phyloP scores from a whole-genome alignment of 2,888 invertebrate genomes.

The Philopedon plagiatum region DNA sequence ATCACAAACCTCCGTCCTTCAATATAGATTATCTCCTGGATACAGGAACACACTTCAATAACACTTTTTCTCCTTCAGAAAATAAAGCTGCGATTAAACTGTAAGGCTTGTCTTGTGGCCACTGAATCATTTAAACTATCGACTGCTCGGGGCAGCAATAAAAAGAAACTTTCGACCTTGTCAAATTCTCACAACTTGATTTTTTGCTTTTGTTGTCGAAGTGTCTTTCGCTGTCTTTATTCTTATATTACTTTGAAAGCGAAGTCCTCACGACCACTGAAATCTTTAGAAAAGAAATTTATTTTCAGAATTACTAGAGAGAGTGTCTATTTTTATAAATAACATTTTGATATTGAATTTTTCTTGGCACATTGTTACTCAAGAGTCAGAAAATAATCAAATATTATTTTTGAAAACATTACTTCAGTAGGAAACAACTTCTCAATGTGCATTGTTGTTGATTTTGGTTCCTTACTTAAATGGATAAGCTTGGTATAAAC shows the following conservation, averaged over 20 bases:
- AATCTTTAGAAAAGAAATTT: background rate
- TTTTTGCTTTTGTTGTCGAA: constrained; percentile 18
- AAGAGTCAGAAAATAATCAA: too few relatives aligned
- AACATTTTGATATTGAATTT: too few relatives aligned
- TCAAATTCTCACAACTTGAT: constrained; percentile 35
- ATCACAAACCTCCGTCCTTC: too few relatives aligned
- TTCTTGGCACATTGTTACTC: too few relatives aligned
- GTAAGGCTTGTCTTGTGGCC: constrained; percentile 38
- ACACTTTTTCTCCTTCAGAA: constrained; percentile 14
- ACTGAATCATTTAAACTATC: constrained; percentile 39
- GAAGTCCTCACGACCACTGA: background rate
- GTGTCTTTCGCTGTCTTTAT: constrained; percentile 19
- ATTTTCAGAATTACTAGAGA: too few relatives aligned
- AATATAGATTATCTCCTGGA: background rate
- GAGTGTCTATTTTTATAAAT: too few relatives aligned
- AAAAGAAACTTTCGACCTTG: constrained; percentile 37
- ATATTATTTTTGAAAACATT: too few relatives aligned
- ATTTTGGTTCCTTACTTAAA: too few relatives aligned
- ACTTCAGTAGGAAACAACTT: too few relatives aligned
- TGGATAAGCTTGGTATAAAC: too few relatives aligned
- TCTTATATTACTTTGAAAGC: constrained; percentile 9
- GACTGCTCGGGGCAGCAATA: constrained; percentile 20
- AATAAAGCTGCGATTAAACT: constrained; percentile 44
- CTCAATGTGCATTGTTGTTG: too few relatives aligned
- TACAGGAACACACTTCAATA: constrained; percentile 3